phyloP scores from a whole-genome alignment of 2,888 invertebrate species.

The Nesidiocoris tenuis region DNA sequence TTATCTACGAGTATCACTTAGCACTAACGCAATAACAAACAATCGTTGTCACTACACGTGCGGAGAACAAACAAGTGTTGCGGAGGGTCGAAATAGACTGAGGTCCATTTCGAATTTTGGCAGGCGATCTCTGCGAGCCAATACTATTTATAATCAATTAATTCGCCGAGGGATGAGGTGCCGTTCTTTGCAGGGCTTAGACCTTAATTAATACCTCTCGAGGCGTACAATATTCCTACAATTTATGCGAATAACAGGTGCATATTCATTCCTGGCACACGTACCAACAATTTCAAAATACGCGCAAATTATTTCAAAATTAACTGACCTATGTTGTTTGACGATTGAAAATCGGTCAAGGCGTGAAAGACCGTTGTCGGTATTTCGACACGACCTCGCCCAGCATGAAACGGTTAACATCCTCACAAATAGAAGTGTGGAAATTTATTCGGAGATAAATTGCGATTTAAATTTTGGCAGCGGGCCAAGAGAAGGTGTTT shows the following conservation, averaged over 20 bases:
- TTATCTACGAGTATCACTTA: too few relatives aligned
- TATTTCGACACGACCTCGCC: too few relatives aligned
- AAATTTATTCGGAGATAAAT: neutral
- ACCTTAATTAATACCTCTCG: too few relatives aligned
- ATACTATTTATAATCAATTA: constrained; percentile 35
- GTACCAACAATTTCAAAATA: too few relatives aligned
- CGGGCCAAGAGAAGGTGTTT: neutral
- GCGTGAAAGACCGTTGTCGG: neutral
- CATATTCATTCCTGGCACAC: too few relatives aligned
- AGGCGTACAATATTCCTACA: too few relatives aligned
- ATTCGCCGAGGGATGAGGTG: neutral
- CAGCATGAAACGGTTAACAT: too few relatives aligned
- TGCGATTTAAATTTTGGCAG: neutral
- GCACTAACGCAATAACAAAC: neutral
- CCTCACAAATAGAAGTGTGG: neutral
- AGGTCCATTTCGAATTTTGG: constrained; percentile 40
- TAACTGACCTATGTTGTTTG: too few relatives aligned
- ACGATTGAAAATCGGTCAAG: neutral
- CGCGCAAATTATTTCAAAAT: too few relatives aligned
- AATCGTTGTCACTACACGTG: constrained; percentile 14
- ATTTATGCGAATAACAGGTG: too few relatives aligned
- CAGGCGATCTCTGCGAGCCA: constrained; percentile 32
- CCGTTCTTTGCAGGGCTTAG: neutral
- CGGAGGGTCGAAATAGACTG: constrained; percentile 18
- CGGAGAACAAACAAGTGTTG: constrained; percentile 6